Percentiles rank a stretch among this genome's conserved stretches.
Evolutionary conservation across 2,888 invertebrate genomes (phyloP).

Genomic region (Drosophila pseudotalamancana): DNA sequence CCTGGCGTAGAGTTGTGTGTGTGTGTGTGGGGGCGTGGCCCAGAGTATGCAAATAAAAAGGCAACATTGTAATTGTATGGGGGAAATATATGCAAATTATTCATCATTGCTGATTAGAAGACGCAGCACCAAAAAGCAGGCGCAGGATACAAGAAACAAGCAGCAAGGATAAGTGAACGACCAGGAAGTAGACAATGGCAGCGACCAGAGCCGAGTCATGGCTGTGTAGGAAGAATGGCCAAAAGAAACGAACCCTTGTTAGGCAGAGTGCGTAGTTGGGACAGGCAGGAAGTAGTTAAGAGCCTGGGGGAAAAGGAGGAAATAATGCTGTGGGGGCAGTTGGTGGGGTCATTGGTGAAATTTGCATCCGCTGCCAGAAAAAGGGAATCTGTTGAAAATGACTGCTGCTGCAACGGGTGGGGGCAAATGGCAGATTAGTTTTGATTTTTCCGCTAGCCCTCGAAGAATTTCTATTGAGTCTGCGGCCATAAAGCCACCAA

Average conservation of each 20-base stretch:
- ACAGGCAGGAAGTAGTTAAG: constrained; percentile 75
- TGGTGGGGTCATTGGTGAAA: constrained; percentile 33
- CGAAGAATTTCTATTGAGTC: constrained; percentile 69
- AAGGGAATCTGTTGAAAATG: constrained; percentile 12
- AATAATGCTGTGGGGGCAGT: neutral
- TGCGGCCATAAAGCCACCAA: constrained; percentile 75
- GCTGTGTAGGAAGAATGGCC: neutral
- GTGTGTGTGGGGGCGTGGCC: neutral
- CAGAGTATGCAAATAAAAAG: constrained; percentile 73
- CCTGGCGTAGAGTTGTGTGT: neutral
- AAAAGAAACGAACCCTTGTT: constrained; percentile 67
- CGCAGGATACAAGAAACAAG: constrained; percentile 5
- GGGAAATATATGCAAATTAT: constrained; percentile 83
- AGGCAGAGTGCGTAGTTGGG: constrained; percentile 61
- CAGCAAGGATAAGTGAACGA: neutral
- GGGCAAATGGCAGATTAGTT: constrained; percentile 77
- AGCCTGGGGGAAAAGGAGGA: constrained; percentile 4
- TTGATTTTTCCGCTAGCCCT: constrained; percentile 71
- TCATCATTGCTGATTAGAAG: constrained; percentile 84
- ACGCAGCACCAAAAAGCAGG: constrained; percentile 54
- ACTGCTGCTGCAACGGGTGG: constrained; percentile 15
- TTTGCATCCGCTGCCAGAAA: constrained; percentile 65
- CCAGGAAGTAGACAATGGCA: constrained; percentile 34
- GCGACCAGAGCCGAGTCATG: constrained; percentile 12
- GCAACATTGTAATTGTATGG: constrained; percentile 76